phyloP scores from a whole-genome alignment of 2,888 invertebrate species.

The Cosmopolites sordidus region DNA sequence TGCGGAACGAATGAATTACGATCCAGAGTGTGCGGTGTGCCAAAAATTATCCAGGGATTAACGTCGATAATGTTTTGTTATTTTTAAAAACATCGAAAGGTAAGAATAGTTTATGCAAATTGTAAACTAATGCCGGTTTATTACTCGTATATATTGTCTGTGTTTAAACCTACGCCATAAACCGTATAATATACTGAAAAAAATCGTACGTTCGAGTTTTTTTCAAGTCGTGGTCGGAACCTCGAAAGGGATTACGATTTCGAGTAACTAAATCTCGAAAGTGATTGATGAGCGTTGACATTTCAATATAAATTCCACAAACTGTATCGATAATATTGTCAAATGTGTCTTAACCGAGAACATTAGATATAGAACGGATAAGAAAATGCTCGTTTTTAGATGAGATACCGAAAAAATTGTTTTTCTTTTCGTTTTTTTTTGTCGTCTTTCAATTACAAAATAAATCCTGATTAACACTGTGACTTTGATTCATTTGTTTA shows the following conservation, averaged over 20 bases:
- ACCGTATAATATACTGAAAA: too few relatives aligned
- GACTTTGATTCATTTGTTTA: too few relatives aligned
- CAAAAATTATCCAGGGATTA: conserved; percentile 23
- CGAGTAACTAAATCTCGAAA: conserved; percentile 23
- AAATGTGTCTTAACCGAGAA: neutral
- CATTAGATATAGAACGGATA: too few relatives aligned
- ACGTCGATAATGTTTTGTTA: conserved; percentile 10
- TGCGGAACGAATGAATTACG: conserved; percentile 27
- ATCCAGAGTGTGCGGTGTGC: conserved; percentile 22
- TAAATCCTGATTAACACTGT: too few relatives aligned
- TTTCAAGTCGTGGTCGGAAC: neutral
- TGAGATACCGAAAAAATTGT: too few relatives aligned
- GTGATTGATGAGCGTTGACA: conserved; percentile 24
- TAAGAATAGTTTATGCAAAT: conserved; percentile 17
- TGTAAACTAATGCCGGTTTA: conserved; percentile 10
- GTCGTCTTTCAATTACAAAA: too few relatives aligned
- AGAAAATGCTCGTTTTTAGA: too few relatives aligned
- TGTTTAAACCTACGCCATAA: too few relatives aligned
- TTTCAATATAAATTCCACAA: conserved; percentile 25
- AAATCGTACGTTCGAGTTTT: too few relatives aligned
- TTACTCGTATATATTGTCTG: neutral
- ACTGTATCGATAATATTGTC: conserved; percentile 20
- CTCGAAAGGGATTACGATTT: conserved; percentile 18
- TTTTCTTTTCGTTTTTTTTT: too few relatives aligned
- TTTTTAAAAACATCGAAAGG: conserved; percentile 20